Base-by-base conservation (phyloP, 2,888 invertebrate genomes). In the Machimus rusticus region DNA sequence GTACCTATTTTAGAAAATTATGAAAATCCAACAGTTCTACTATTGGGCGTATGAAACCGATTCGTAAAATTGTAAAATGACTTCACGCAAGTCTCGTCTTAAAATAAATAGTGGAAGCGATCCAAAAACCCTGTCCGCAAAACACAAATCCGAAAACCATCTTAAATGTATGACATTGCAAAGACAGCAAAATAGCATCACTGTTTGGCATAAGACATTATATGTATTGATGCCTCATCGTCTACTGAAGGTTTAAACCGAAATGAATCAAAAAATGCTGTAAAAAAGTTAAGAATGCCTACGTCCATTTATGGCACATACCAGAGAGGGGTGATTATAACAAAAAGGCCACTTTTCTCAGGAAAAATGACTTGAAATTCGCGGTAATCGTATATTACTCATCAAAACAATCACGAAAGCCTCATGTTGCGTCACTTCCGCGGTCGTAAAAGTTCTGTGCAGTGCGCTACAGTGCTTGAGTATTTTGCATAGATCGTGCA, bases 281-380 rank as follows among this genome's bases (percentile, higher is more conserved):
- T 28, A 78, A 23, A 39, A 23, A 28, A 12, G 66, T 19, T 39
- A 5, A 43, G 23, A 46, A 16, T 16, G 43, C 43, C 19, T 19
- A 28, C 16, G 43, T 28, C 51, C 12, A 23, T 16, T 28, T 66
- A 23, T 28, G 16, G 4, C 23, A 66, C 66, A 28, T 23, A 66
- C 12, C 8, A 19, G 8, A 57, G 16, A 66, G 3, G 12, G 23
- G 43, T 79, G 51, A 79, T 79, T 79, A 34, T 34, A 79, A 79
- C 8, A 79, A 79, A 79, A 79, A 16, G 12, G 16, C 12, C 28
- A 46, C 46, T 79, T n/a, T n/a, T 79, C 79, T 51, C 51, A 5
- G 23, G 79, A 79, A 78, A 57, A 79, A 51, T 51, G 79, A 79
- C n/a, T 79, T 23, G 14, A 79, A 51, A 28, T 79, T 79, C 79